Base-by-base conservation (phyloP, 2,797 vertebrate species). In the Poeciliopsis paucimaculata region DNA sequence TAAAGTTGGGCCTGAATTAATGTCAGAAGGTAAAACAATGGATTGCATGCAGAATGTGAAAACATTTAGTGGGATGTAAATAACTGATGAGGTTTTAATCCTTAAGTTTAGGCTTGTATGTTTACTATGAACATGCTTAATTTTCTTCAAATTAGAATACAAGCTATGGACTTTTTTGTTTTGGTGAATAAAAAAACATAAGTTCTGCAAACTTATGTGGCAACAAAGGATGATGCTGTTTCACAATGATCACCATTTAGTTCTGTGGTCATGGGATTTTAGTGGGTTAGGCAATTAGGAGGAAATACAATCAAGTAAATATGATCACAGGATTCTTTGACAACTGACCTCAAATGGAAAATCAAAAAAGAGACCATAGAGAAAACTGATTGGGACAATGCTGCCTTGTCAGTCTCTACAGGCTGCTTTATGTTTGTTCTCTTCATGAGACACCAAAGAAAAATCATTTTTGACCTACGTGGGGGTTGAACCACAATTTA, bases 311-410 rank as follows among this genome's bases (percentile, higher is more conserved):
- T 93, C 87, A 87, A 90, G 77, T 81, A 84, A 93, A 89, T 91
- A 90, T 89, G 90, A 94, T 93, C 92, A 92, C 89, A 91, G 86
- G 93, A 85, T 90, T 75, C 70, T 88, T 77, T 84, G 87, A 93
- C 90, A 87, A 86, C 89, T 93, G 94, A 93, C 93, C 89, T 90
- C 68, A 62, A 76, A 78, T 66, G 79, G 77, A 83, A 84, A 31
- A 75, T 72, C 89, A 84, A 81, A 81, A 76, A 85, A 89, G 68
- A 79, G 83, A 77, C 74, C 82, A 77, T 51, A 77, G 78, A 82
- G 77, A 83, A 89, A 26, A 91, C 93, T 93, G 92, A 95, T 93
- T 84, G 85, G 86, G 91, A 90, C 84, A 91, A 92, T 91, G 92
- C 84, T 84, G 88, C 60, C 71, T 79, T 36, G 77, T 91, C 85